Percentiles rank a stretch among this genome's conserved stretches.
These are phyloP conservation scores for Xenopus petersii DNA, from an alignment of 2,797 vertebrate genomes.

Conservation along the genomic window DNA sequence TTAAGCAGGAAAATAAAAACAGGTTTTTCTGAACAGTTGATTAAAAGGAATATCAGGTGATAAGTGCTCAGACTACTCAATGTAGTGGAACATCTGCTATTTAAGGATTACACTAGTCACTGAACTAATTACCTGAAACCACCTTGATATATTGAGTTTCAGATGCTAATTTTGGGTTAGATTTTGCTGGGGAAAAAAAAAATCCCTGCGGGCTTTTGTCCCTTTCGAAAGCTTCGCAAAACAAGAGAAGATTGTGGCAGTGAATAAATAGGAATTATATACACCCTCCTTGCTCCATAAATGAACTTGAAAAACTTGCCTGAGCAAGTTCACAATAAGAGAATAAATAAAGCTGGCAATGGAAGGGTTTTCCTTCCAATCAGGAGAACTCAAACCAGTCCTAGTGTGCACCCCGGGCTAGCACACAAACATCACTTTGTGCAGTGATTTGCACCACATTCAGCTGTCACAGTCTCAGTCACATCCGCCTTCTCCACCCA, in stretches of 20 bases:
- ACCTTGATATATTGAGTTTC: background rate
- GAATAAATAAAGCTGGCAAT: no score
- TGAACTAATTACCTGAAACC: background rate
- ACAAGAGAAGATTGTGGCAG: background rate
- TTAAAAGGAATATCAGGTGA: no score
- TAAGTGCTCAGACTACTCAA: no score
- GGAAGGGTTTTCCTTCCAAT: background rate
- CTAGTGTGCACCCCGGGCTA: no score
- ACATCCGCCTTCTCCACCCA: background rate
- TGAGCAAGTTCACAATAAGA: background rate
- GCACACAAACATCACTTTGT: no score
- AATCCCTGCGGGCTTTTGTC: no score
- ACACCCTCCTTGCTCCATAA: background rate
- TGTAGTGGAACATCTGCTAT: no score
- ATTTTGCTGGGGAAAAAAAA: background rate
- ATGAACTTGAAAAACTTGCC: constrained; percentile 3
- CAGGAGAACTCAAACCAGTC: background rate
- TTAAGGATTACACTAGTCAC: no score
- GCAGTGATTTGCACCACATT: no score
- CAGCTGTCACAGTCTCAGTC: background rate
- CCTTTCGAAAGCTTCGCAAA: background rate
- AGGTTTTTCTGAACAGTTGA: no score
- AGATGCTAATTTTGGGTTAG: background rate
- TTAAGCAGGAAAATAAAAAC: no score
- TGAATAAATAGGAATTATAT: background rate